Base-by-base conservation (phyloP, 2,888 invertebrate species). In the Eristalis pertinax region DNA sequence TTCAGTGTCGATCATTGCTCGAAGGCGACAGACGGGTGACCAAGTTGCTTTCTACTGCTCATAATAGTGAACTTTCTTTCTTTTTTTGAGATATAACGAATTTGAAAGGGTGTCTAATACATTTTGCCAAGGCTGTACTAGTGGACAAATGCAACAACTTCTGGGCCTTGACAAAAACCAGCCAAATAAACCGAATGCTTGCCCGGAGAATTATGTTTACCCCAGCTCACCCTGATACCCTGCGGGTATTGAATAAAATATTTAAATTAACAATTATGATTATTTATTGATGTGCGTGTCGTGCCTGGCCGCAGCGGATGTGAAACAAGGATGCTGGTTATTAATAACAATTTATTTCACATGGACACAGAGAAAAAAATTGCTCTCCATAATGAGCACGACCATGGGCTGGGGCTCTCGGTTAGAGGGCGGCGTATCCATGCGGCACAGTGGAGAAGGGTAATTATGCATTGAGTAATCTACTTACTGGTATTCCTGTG, bases 401-500 rank as follows among this genome's bases (percentile, higher is more conserved):
- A n/a, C 50, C n/a, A 5, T 3, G 43, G 43, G n/a, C 4, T n/a
- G 19, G n/a, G n/a, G 19, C 8, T 8, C 50, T 19, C 50, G 50
- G 19, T 50, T 50, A 50, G 50, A 50, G 50, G 19, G 60, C 60
- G 19, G 60, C 60, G 15, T 26, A 26, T 60, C 8, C 26, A 60
- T 13, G 60, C 26, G 10, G 15, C 10, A 26, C 13, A 24, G 62
- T 13, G 22, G 32, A 58, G 58, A 41, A 65, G 62, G 11, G 67
- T 80, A 74, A 74, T 79, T 79, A 73, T 22, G 35, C 62, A 15
- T 62, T 62, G 60, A 43, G 24, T 67, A 65, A 68, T 35, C 64
- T 26, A 91, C 92, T 92, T 90, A 93, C 93, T 92, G 92, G 89
- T 92, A 92, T 84, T 93, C 93, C 87, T 93, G 93, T 75, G 92